These are phyloP conservation scores for Fistularia commersonii DNA, from an alignment of 2,797 vertebrate genomes.

Conservation along the genomic window DNA sequence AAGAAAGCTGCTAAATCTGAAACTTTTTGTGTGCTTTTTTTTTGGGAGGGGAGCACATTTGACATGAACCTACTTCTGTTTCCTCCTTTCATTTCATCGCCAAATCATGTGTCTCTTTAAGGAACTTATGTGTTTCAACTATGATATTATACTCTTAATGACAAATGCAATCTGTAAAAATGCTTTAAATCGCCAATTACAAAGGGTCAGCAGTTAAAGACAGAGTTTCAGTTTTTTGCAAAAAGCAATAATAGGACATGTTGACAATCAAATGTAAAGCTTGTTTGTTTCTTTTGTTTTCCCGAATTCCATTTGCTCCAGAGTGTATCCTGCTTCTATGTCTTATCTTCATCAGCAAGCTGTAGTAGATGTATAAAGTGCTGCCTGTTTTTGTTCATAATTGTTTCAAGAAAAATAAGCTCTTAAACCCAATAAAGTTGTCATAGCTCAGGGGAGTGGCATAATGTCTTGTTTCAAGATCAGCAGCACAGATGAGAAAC, in stretches of 20 bases:
- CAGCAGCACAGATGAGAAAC: too few species aligned
- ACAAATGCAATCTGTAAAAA: too few species aligned
- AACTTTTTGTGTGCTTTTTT: too few species aligned
- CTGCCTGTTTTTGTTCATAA: conserved; percentile 12
- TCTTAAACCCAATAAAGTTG: conserved; percentile 46
- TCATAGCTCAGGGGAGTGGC: conserved; percentile 49
- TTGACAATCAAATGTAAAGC: conserved; percentile 46
- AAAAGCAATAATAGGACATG: conserved; percentile 50
- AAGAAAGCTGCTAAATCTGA: too few species aligned
- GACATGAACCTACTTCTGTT: too few species aligned
- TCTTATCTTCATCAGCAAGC: conserved; percentile 15
- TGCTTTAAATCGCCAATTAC: background rate
- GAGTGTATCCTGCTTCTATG: background rate
- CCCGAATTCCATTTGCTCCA: conserved; percentile 4
- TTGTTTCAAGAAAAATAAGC: conserved; percentile 10
- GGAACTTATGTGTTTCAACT: too few species aligned
- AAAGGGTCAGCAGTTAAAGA: background rate
- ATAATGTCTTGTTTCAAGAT: conserved; percentile 9
- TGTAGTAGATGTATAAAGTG: conserved; percentile 6
- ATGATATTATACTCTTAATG: too few species aligned
- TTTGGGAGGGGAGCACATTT: too few species aligned
- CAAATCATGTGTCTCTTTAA: too few species aligned
- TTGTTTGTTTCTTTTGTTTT: conserved; percentile 3
- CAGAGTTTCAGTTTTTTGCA: background rate
- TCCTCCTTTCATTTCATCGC: too few species aligned